A percentile compares a stretch with the other conserved stretches of the same genome.
Evolutionary conservation across 2,113 vertebrate species (phyloP).

Genomic region (Sorex araneus): DNA sequence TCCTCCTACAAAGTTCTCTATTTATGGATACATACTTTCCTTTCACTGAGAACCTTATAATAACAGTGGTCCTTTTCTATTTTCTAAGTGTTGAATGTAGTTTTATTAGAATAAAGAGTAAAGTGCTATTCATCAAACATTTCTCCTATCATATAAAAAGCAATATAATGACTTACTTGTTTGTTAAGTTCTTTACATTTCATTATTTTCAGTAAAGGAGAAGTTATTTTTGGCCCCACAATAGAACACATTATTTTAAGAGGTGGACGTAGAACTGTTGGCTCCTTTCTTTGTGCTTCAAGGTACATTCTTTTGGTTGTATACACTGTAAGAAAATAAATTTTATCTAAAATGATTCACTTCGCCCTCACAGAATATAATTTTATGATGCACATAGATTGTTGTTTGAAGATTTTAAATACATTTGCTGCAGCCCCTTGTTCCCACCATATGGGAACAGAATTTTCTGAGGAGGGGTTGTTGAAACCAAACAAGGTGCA

Average conservation of each 20-base stretch:
- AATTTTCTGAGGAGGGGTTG: neutral
- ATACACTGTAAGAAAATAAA: neutral
- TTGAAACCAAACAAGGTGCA: slow-evolving; percentile 36
- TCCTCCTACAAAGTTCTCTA: neutral
- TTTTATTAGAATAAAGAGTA: slow-evolving; percentile 12
- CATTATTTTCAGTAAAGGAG: slow-evolving; percentile 30
- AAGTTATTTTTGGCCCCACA: slow-evolving; percentile 31
- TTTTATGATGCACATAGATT: slow-evolving; percentile 37
- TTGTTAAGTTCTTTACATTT: slow-evolving; percentile 15
- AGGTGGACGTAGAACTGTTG: neutral
- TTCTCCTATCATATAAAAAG: slow-evolving; percentile 20
- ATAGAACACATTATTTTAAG: slow-evolving; percentile 25
- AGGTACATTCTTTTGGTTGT: neutral
- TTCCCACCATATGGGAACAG: too few relatives aligned
- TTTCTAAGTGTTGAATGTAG: neutral
- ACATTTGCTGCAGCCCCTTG: neutral
- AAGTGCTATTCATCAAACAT: neutral
- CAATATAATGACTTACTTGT: slow-evolving; percentile 10
- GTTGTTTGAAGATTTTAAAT: slow-evolving; percentile 48
- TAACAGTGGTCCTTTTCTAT: neutral
- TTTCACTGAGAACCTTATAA: neutral
- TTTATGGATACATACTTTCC: neutral
- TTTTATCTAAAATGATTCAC: neutral
- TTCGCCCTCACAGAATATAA: slow-evolving; percentile 52
- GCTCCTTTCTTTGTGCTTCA: neutral